Percentiles rank a stretch among this genome's conserved stretches.
Evolutionary conservation across 2,113 vertebrate species (phyloP).

Genomic region (Tragulus kanchil): DNA sequence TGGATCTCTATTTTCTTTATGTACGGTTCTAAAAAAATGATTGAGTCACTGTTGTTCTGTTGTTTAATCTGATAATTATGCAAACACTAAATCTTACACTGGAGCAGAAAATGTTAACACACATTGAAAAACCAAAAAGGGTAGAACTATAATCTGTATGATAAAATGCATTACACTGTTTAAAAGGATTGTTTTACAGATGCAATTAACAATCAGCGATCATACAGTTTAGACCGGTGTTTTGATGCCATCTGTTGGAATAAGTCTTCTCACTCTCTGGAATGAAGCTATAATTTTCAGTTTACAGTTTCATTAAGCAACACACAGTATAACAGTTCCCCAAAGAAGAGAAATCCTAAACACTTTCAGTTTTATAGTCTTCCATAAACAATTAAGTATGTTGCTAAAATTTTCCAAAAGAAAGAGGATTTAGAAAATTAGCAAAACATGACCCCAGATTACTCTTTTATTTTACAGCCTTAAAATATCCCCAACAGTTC

Average conservation of each 20-base stretch:
- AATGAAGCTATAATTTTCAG: constrained; percentile 92
- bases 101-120: constrained; percentile 91
- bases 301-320: constrained; percentile 91
- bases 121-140: constrained; percentile 88
- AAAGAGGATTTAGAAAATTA: constrained; percentile 63
- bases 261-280: constrained; percentile 88
- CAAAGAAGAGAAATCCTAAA: constrained; percentile 84
- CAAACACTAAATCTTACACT: constrained; percentile 88
- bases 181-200: constrained; percentile 92
- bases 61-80: constrained; percentile 91
- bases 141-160: constrained; percentile 91
- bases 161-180: constrained; percentile 91
- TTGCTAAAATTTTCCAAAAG: constrained; percentile 69
- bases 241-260: constrained; percentile 99
- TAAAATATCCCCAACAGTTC: constrained; percentile 61
- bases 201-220: constrained; percentile 93
- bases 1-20: constrained; percentile 81
- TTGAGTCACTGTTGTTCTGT: constrained; percentile 88
- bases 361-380: constrained; percentile 78
- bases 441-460: constrained; percentile 41
- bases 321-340: constrained; percentile 84
- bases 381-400: constrained; percentile 78
- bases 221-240: constrained; percentile 94
- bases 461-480: not conserved
- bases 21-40: constrained; percentile 78